Percentiles rank a stretch among this genome's conserved stretches.
Evolutionary conservation across 2,888 invertebrate genomes (phyloP).

Genomic region (Amphipoea oculea): DNA sequence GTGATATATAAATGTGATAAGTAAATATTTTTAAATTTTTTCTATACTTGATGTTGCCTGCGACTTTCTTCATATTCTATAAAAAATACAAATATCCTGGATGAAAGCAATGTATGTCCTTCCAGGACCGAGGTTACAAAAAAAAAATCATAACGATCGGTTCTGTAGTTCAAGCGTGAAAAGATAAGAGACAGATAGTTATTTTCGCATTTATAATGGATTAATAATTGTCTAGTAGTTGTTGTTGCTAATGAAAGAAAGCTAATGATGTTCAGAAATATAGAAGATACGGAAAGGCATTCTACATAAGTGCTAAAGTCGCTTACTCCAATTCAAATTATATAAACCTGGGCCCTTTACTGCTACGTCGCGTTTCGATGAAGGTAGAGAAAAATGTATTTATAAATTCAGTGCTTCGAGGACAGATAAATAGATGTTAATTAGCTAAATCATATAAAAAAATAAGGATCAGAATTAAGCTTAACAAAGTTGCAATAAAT

Average conservation of each 20-base stretch:
- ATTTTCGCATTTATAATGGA: background rate
- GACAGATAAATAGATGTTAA: constrained; percentile 23
- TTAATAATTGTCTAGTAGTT: background rate
- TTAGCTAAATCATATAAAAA: background rate
- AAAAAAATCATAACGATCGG: background rate
- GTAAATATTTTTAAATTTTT: background rate
- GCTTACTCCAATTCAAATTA: background rate
- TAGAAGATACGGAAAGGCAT: background rate
- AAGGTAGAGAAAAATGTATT: constrained; percentile 23
- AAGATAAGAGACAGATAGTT: background rate
- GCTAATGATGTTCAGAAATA: background rate
- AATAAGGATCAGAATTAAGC: background rate
- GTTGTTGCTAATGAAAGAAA: background rate
- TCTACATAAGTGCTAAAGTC: background rate
- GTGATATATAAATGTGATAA: background rate
- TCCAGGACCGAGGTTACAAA: too few relatives aligned
- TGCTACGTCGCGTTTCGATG: constrained; percentile 29
- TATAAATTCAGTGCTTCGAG: constrained; percentile 35
- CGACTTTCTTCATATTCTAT: background rate
- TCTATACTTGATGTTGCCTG: background rate
- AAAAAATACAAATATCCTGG: background rate
- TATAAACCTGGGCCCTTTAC: constrained; percentile 37
- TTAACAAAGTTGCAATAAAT: background rate
- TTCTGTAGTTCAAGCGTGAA: background rate
- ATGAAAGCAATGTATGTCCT: background rate